phyloP scores from a whole-genome alignment of 2,797 vertebrate genomes.

The Cirrhinus mrigala region DNA sequence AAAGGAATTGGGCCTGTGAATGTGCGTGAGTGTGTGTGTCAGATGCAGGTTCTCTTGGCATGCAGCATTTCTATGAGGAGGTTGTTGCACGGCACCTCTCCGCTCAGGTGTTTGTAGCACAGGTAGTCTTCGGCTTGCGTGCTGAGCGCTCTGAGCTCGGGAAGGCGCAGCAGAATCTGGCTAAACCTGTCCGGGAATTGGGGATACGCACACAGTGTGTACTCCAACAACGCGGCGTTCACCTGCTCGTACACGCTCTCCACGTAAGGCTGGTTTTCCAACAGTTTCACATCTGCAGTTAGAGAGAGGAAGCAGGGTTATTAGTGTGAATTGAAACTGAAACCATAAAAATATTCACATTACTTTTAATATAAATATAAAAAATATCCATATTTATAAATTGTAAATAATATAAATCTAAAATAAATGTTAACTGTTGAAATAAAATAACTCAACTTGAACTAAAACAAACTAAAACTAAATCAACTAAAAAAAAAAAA shows the following conservation, averaged over 20 bases:
- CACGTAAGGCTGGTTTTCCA: constrained; percentile 86
- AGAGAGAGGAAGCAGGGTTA: neutral
- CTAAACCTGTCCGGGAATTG: constrained; percentile 85
- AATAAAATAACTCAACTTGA: neutral
- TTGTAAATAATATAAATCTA: neutral
- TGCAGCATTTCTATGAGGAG: constrained; percentile 95
- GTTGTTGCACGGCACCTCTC: constrained; percentile 91
- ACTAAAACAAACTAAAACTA: neutral
- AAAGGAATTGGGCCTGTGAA: neutral
- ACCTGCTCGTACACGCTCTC: constrained; percentile 89
- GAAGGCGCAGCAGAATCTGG: constrained; percentile 86
- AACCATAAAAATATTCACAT: neutral
- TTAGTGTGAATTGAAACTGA: neutral
- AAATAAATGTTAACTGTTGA: neutral
- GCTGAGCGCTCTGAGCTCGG: constrained; percentile 87
- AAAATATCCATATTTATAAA: neutral
- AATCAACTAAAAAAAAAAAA: no score
- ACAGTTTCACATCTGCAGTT: constrained; percentile 85
- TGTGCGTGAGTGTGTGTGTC: constrained; percentile 37
- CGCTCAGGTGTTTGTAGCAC: constrained; percentile 88
- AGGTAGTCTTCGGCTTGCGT: constrained; percentile 90
- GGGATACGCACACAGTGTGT: constrained; percentile 84
- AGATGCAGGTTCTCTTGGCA: constrained; percentile 82
- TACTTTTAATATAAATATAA: neutral
- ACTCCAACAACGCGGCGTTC: constrained; percentile 87